Evolutionary conservation across 2,888 invertebrate species (phyloP), one percentile per base, ranked within the genome.

Genomic region (Orthosia gracilis): DNA sequence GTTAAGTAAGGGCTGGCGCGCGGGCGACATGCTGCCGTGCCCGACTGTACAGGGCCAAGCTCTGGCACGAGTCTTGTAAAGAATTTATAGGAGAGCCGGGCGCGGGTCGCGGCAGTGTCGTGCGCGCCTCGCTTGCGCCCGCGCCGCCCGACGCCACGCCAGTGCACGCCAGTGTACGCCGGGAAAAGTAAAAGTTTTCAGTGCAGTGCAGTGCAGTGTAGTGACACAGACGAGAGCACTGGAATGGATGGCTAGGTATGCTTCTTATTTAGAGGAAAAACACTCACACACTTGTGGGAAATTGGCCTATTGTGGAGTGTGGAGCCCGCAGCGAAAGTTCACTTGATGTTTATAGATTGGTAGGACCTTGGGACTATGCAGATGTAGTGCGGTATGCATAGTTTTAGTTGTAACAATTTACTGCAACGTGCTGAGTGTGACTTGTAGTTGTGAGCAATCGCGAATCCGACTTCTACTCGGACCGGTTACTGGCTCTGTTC

Each of bases 51-150:
- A 94, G 94, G 94, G 94, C 93, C 93, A 88, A 91, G 92, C 92
- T 89, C 90, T 88, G 94, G 94, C 94, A 94, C 95, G 95, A 94
- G 95, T 93, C 93, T 94, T 93, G 92, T 94, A 94, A 94, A 95
- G 94, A 95, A 95, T 95, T 94, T 95, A 94, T 94, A 95, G 94
- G 94, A 93, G 94, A 94, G 94, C 89, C 92, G 91, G 90, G 91
- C 92, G 92, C 91, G 91, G 91, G 91, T 91, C 88, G 91, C 90
- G 88, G 88, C 91, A 92, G 93, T 92, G 91, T 88, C 85, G 87
- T 81, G 83, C 81, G 87, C 86, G 87, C 85, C 78, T 84, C 86
- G 86, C 79, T 82, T 85, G 90, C 85, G 89, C 85, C 85, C 82
- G 85, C 85, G 87, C 87, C 85, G 85, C 80, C 80, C 82, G 79